Evolutionary conservation across 2,888 invertebrate species (phyloP), one percentile per base, ranked within the genome.

Genomic region (Aspidiotus rigidus): DNA sequence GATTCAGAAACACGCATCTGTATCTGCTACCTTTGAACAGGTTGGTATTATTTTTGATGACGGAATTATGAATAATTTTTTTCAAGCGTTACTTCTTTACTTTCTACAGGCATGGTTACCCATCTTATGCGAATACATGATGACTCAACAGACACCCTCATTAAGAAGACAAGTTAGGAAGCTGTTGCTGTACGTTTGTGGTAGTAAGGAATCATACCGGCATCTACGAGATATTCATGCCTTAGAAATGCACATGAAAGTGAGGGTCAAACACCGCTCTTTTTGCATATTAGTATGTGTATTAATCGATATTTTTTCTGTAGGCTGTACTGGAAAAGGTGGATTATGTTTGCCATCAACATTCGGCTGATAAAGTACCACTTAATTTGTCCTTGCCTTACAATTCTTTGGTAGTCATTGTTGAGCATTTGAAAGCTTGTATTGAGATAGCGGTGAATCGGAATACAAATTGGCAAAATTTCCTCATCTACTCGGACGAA

Each of bases 161-260:
- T 86, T 90, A 0, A 83, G 95, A 74, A 85, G 95, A 72, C 95
- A 96, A 83, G 90, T 91, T 0, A 85, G 97, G 67, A 97, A 97
- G 79, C 81, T 98, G 16, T 79, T 98, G 16, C 82, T 97, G 73
- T 89, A 93, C 74, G 87, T 97, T 73, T 95, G 96, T 77, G 96
- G 95, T 28, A 93, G 90, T 69, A 94, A 96, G 76, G 97, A 98
- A 74, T 92, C 93, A 69, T 98, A 98, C 81, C 85, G 97, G 0
- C 91, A 94, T 77, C 81, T 94, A 73, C 85, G 97, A 56, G 98
- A 98, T 81, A 85, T 94, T 13, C 95, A 97, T 79, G 90, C 94
- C 0, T 82, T 97, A 7, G 90, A 91, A 75, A 90, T 90, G 54
- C 94, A 96, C 77, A 85, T 96, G 76, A 86, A 85, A 77, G 87